Conservation (phyloP, 2,888 invertebrate genomes). For the Hemicrepidius hirtus region DNA sequence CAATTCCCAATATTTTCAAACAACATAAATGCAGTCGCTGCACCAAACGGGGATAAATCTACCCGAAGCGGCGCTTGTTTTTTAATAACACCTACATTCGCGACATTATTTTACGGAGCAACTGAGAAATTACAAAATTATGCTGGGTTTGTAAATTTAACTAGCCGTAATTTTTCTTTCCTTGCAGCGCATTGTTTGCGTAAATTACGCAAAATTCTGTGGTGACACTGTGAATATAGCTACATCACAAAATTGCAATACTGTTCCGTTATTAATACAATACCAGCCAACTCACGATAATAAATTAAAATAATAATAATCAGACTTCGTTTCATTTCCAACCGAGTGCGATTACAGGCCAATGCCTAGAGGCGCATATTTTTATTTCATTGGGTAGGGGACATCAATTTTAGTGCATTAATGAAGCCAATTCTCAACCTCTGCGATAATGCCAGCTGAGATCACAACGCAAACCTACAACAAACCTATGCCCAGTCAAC, state of each 20-base stretch:
- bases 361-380: too few relatives aligned
- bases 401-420: too few relatives aligned
- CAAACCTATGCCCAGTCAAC: too few relatives aligned
- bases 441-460: too few relatives aligned
- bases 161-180: conserved; percentile 18
- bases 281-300: neutral
- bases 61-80: neutral
- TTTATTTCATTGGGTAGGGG: too few relatives aligned
- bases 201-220: conserved; percentile 9
- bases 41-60: conserved; percentile 8
- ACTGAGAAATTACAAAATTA: conserved; percentile 32
- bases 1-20: neutral
- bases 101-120: conserved; percentile 7
- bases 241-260: neutral
- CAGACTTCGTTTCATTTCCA: too few relatives aligned
- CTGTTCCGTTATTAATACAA: neutral
- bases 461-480: too few relatives aligned
- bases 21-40: conserved; percentile 19
- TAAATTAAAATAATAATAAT: too few relatives aligned
- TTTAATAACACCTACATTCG: neutral
- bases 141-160: conserved; percentile 32
- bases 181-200: conserved; percentile 6
- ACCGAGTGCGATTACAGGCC: too few relatives aligned
- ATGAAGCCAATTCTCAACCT: too few relatives aligned
- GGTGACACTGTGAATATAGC: conserved; percentile 6